A percentile compares a stretch with the other conserved stretches of the same genome.
Evolutionary conservation across 2,888 invertebrate species (phyloP).

Genomic region (Brassicogethes aeneus): DNA sequence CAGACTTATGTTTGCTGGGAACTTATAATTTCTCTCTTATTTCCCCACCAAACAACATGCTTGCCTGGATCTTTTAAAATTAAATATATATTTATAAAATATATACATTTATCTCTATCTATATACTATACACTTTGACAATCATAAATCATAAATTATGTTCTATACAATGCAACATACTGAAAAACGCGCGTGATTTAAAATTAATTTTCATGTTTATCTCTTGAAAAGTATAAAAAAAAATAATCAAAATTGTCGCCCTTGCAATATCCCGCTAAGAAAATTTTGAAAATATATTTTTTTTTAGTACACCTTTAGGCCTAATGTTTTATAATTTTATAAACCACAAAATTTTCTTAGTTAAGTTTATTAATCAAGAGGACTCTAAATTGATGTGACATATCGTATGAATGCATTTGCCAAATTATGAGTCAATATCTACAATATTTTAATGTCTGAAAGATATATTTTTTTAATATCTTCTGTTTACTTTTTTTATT

Average conservation of each 20-base stretch:
- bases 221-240: conserved; percentile 18
- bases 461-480: conserved; percentile 38
- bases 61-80: conserved; percentile 28
- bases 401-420: conserved; percentile 35
- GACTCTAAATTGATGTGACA: conserved; percentile 26
- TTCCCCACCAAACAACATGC: conserved; percentile 18
- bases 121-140: conserved; percentile 39
- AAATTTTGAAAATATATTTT: too few species aligned
- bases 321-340: too few species aligned
- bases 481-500: conserved; percentile 25
- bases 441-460: conserved; percentile 45
- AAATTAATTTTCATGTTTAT: conserved; percentile 20
- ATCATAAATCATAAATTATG: conserved; percentile 32
- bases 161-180: conserved; percentile 22
- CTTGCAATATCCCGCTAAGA: background rate
- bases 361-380: too few species aligned
- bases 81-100: conserved; percentile 18
- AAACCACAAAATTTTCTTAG: too few species aligned
- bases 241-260: conserved; percentile 9
- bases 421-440: conserved; percentile 61
- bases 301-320: too few species aligned
- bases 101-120: conserved; percentile 32
- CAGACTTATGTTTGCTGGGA: too few species aligned
- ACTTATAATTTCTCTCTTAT: too few species aligned
- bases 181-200: conserved; percentile 26